Evolutionary conservation across 1,140 invertebrate genomes (phyloP).

Genomic region (Octopus bimaculoides): DNA sequence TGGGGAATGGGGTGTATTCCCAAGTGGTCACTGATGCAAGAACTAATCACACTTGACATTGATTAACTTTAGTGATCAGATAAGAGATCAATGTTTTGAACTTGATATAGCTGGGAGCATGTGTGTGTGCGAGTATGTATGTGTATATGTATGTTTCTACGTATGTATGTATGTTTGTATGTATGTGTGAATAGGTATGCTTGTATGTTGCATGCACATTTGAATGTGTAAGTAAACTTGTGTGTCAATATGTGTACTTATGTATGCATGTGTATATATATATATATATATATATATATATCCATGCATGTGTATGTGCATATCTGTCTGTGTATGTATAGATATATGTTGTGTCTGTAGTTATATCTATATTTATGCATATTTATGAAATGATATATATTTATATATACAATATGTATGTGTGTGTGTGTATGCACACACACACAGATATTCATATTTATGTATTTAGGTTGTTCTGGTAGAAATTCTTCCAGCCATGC

Average conservation of each 20-base stretch:
- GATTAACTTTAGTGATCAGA: too few species aligned
- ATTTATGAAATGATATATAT: not conserved
- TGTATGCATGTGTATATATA: not conserved
- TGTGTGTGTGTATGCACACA: slow-evolving; percentile 15
- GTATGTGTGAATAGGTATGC: not conserved
- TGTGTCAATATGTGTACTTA: not conserved
- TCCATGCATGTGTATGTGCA: not conserved
- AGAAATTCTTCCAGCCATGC: not conserved
- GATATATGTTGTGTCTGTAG: not conserved
- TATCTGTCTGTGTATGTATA: not conserved
- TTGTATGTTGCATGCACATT: not conserved
- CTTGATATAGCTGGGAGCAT: too few species aligned
- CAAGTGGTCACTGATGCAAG: too few species aligned
- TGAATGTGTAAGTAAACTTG: too few species aligned
- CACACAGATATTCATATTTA: not conserved
- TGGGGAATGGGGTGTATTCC: too few species aligned
- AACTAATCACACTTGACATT: too few species aligned
- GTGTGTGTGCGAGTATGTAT: too few species aligned
- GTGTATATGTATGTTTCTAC: too few species aligned
- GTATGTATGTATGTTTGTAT: not conserved
- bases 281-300: not conserved
- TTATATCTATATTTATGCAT: not conserved
- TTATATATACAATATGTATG: slow-evolving; percentile 17
- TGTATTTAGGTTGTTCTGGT: not conserved
- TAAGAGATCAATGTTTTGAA: too few species aligned